Evolutionary conservation across 2,888 invertebrate genomes (phyloP), one percentile per base, ranked within the genome.

Genomic region (Yponomeuta plumbellus): DNA sequence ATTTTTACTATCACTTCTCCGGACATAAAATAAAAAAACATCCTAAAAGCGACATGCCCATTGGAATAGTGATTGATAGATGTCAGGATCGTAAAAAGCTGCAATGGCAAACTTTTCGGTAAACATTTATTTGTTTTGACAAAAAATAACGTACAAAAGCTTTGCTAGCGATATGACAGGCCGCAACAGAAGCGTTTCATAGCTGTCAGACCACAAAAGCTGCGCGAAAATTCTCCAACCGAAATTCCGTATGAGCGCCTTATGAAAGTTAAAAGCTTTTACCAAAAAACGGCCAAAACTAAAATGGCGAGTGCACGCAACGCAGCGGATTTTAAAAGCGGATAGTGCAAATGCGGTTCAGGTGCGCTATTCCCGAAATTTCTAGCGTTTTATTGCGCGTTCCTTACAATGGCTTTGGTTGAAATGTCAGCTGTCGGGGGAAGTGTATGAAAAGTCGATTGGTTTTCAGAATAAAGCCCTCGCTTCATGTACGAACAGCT

Each of bases 231-330:
- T 80, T 79, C 44, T 77, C 76, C 81, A 78, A 76, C 78, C 74
- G 80, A 83, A 87, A 82, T 80, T 76, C 76, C 77, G 77, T 81
- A 83, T 80, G 79, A 80, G 79, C 79, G 81, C 78, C 80, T 77
- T 77, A 84, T 84, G 84, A 88, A 88, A 85, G 85, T 86, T 88
- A 88, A 89, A 88, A 88, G 88, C 87, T 86, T 87, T 87, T 79
- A 81, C 79, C 75, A 75, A 89, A 88, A 86, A 85, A 85, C 75
- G 78, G 75, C 75, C 71, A 71, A 70, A 74, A 76, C 80, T 79
- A 80, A 85, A 86, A 84, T 83, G 83, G 83, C 58, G 83, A 81
- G 77, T 78, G 79, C 74, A 77, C 78, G 81, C 81, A 72, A 77
- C 78, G 57, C 52, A 64, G 20, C 64, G 22, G 44, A 64, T 26